Base-by-base conservation (phyloP, 2,797 vertebrate species). In the Micrastur ruficollis region DNA sequence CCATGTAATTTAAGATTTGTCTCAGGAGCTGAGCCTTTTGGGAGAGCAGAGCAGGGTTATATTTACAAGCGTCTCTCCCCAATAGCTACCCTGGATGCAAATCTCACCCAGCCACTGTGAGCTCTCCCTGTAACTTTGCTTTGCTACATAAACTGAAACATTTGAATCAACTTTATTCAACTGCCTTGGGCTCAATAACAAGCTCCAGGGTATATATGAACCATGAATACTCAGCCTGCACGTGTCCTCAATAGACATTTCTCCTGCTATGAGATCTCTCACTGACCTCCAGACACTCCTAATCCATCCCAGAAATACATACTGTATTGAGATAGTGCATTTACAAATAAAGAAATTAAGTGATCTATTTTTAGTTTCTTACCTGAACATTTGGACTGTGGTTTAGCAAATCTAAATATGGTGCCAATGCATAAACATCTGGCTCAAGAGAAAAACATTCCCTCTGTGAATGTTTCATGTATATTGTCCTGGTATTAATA, bases 341-440 rank as follows among this genome's bases (percentile, higher is more conserved):
- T 70, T 16, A 36, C 22, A 34, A 46, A 36, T 5, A 44, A 38
- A 84, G 19, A 50, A 10, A 72, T 8, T 3, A 22, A 14, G 4
- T 29, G 11, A 22, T 12, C n/a, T 81, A 17, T 11, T 14, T 46
- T 38, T 9, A 67, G 36, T 12, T 47, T 81, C 96, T 97, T 92
- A 99, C 99, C 99, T 99, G 99, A 46, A 98, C 98, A 5, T 95
- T 87, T 18, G 99, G 98, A 46, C 97, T 98, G 96, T 99, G 99
- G 95, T 99, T 99, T 58, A 99, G 98, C 89, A 99, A 98, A 96
- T 99, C 99, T 95, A 99, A 98, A 96, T 98, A 99, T 0, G 99
- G 99, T 46, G 99, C 99, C 32, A 99, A 90, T 0, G 98, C 99
- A 12, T 98, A 99, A 52, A 98, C 98, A 95, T 99, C 98, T 12